Evolutionary conservation across 2,113 vertebrate genomes (phyloP).

Genomic region (Pelusios castaneus): DNA sequence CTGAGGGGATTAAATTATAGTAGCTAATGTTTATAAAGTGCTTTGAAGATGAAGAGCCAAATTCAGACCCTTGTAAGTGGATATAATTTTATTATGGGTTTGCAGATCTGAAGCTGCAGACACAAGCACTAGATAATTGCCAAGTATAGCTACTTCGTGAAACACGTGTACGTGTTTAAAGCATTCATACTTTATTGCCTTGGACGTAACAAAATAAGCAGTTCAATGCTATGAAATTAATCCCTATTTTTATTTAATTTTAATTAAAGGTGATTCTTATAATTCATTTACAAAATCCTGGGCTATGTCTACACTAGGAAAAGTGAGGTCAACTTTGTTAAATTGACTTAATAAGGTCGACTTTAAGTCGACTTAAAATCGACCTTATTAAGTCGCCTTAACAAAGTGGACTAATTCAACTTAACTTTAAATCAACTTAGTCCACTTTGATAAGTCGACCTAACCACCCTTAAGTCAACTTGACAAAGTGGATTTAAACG

Average conservation of each 20-base stretch:
- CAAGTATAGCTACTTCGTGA: conserved; percentile 19
- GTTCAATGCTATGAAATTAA: neutral
- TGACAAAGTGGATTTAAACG: no score
- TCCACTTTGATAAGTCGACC: no score
- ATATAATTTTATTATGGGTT: conserved; percentile 67
- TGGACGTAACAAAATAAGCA: neutral
- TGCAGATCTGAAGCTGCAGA: conserved; percentile 64
- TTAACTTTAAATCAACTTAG: no score
- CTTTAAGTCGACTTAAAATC: no score
- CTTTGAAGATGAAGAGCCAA: conserved; percentile 73
- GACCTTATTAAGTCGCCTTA: no score
- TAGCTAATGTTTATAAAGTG: conserved; percentile 73
- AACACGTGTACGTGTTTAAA: conserved; percentile 14
- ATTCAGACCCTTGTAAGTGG: conserved; percentile 70
- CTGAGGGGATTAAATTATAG: conserved; percentile 70
- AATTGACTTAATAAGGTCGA: no score
- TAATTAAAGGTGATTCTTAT: neutral
- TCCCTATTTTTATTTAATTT: neutral
- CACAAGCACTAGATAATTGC: conserved; percentile 56
- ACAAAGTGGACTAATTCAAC: no score
- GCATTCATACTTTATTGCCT: conserved; percentile 12
- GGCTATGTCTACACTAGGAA: no score
- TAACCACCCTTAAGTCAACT: no score
- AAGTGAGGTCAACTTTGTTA: no score
- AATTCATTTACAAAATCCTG: neutral